Evolutionary conservation across 53 echinoderm and acorn worm species (phyloP), one percentile per base, ranked within the genome.

Genomic region (Pentamera pediparva): DNA sequence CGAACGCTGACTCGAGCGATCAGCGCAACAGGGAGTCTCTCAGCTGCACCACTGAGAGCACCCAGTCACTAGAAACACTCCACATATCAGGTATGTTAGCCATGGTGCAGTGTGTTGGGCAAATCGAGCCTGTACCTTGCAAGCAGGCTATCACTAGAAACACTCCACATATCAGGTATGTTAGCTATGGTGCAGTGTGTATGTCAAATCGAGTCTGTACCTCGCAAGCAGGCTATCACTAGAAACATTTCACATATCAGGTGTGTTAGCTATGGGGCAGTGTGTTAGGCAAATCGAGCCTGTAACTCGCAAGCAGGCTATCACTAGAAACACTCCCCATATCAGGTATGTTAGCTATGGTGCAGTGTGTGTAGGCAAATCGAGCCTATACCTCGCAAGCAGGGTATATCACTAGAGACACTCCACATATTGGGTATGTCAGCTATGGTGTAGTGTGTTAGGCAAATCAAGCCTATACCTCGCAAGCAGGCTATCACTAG

Each of bases 111-210:
- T 45, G 47, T 15, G 43, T 41, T 41, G 9, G 43, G 43, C 9
- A 41, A 41, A 10, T 15, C 15, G 43, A 41, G 9, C 43, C 9
- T 41, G 9, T 10, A 9, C 9, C 43, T 15, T 15, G 85, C 81
- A 60, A 89, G 89, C 45, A 81, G 72, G 1, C 86, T 77, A 25
- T 93, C 93, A 20, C 70, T 93, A 24, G 93, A 93, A 56, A 80
- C 89, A 17, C 87, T 93, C n/a, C 93, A 93, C 67, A 93, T 93
- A 50, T 93, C 93, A 81, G 93, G 93, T 93, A 76, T 7, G 64
- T 37, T 45, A 1, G 12, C n/a, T n/a, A 0, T 45, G 47, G 13
- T 15, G 1, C n/a, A 45, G 47, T 45, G 47, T 15, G 43, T 41
- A 10, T 41, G 43, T 9, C 9, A 41, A 41, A 10, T 15, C 15